Conservation (phyloP, 2,113 vertebrate genomes). For the Caloenas nicobarica region DNA sequence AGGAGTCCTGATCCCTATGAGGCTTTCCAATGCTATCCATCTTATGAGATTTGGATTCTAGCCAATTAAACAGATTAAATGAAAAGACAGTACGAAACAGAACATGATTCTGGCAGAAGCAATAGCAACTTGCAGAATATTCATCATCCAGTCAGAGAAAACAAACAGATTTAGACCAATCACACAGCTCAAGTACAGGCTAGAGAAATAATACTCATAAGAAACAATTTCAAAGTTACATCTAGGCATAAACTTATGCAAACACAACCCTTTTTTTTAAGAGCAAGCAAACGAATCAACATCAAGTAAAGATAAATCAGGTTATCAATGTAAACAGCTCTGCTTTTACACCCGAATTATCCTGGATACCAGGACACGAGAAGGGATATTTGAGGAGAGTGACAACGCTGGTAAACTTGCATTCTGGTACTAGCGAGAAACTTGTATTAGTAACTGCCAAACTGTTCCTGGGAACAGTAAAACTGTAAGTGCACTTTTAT, state of each 20-base stretch:
- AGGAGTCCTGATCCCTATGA: neutral
- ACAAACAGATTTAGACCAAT: neutral
- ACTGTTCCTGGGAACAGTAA: neutral
- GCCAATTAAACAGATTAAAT: neutral
- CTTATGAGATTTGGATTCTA: neutral
- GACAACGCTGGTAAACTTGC: rapidly evolving
- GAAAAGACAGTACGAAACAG: neutral
- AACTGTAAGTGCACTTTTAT: neutral
- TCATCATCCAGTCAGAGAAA: neutral
- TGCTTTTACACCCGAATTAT: neutral
- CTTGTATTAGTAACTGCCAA: neutral
- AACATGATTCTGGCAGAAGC: neutral
- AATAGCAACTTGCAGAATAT: neutral
- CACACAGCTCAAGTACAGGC: neutral
- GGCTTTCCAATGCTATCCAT: neutral
- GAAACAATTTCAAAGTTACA: neutral
- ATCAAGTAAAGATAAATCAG: neutral
- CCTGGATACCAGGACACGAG: neutral
- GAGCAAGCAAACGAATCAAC: neutral
- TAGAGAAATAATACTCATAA: neutral
- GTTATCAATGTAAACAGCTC: neutral
- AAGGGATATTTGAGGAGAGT: rapidly evolving
- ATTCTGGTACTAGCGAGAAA: neutral
- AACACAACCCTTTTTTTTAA: neutral
- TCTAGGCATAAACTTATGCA: neutral